A percentile compares a stretch with the other conserved stretches of the same genome.
Evolutionary conservation across 2,888 invertebrate genomes (phyloP).

Genomic region (Selenia dentaria): DNA sequence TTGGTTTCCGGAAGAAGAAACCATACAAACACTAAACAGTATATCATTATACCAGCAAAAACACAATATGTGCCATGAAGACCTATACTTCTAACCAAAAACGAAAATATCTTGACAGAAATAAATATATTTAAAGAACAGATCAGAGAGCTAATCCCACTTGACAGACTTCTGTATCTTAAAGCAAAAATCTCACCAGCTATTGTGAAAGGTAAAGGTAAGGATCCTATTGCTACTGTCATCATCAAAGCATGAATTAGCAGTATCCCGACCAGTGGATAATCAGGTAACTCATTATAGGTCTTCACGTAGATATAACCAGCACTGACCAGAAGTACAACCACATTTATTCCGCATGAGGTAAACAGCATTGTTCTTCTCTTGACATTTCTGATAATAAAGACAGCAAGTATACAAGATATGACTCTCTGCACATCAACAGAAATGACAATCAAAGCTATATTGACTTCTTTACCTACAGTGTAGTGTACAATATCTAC

Average conservation of each 20-base stretch:
- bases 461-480: slow-evolving; percentile 82
- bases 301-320: slow-evolving; percentile 54
- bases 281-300: slow-evolving; percentile 43
- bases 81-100: slow-evolving; percentile 35
- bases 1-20: slow-evolving; percentile 60
- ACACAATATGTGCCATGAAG: slow-evolving; percentile 45
- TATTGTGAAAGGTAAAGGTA: slow-evolving; percentile 88
- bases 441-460: slow-evolving; percentile 85
- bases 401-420: slow-evolving; percentile 83
- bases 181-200: slow-evolving; percentile 88
- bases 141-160: slow-evolving; percentile 54
- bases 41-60: slow-evolving; percentile 48
- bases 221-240: slow-evolving; percentile 82
- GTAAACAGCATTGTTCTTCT: slow-evolving; percentile 59
- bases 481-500: slow-evolving; percentile 82
- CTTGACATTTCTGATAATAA: slow-evolving; percentile 82
- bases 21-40: slow-evolving; percentile 50
- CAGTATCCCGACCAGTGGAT: slow-evolving; percentile 51
- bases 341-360: slow-evolving; percentile 51
- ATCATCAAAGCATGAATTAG: slow-evolving; percentile 73
- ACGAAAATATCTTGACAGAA: slow-evolving; percentile 40
- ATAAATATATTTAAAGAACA: slow-evolving; percentile 41
- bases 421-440: slow-evolving; percentile 85
- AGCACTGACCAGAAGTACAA: slow-evolving; percentile 51
- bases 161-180: slow-evolving; percentile 84